Percentiles rank a stretch among this genome's conserved stretches.
Evolutionary conservation across 2,888 invertebrate species (phyloP).

Genomic region (Terebella lapidaria): DNA sequence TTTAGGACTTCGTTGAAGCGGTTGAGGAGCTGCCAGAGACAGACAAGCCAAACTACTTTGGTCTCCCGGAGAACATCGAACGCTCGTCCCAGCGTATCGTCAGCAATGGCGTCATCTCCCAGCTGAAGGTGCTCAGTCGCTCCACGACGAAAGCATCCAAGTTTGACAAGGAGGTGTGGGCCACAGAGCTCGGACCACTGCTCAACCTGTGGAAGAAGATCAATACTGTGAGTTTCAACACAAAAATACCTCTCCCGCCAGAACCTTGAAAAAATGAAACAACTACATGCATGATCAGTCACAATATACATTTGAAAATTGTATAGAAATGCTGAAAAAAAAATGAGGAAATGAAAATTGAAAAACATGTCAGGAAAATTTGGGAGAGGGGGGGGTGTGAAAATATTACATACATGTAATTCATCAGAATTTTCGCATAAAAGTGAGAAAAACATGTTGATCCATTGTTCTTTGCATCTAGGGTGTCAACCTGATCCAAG

Average conservation of each 20-base stretch:
- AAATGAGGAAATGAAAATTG: no score
- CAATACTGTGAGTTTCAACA: slow-evolving; percentile 53
- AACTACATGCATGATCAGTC: no score
- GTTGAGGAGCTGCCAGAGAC: slow-evolving; percentile 67
- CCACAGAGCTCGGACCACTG: slow-evolving; percentile 65
- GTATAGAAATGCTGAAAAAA: no score
- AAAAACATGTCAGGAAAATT: no score
- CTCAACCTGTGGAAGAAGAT: slow-evolving; percentile 79
- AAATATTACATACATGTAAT: no score
- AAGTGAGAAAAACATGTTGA: no score
- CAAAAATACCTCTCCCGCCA: no score
- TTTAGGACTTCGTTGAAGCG: slow-evolving; percentile 64
- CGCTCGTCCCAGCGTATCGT: slow-evolving; percentile 75
- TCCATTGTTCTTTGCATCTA: slow-evolving; percentile 22
- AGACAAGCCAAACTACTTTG: slow-evolving; percentile 73
- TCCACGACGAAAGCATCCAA: slow-evolving; percentile 52
- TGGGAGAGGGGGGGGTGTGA: no score
- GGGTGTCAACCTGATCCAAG: slow-evolving; percentile 49
- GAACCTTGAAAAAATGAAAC: no score
- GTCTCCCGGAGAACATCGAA: slow-evolving; percentile 81
- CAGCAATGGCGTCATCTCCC: slow-evolving; percentile 60
- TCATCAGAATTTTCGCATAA: no score
- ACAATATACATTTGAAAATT: no score
- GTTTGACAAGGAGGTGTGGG: slow-evolving; percentile 60
- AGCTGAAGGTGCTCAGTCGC: slow-evolving; percentile 59